Percentiles rank a stretch among this genome's conserved stretches.
These are phyloP conservation scores for Eumacrocentrus americanus DNA, from an alignment of 2,888 invertebrate species.

Conservation along the genomic window DNA sequence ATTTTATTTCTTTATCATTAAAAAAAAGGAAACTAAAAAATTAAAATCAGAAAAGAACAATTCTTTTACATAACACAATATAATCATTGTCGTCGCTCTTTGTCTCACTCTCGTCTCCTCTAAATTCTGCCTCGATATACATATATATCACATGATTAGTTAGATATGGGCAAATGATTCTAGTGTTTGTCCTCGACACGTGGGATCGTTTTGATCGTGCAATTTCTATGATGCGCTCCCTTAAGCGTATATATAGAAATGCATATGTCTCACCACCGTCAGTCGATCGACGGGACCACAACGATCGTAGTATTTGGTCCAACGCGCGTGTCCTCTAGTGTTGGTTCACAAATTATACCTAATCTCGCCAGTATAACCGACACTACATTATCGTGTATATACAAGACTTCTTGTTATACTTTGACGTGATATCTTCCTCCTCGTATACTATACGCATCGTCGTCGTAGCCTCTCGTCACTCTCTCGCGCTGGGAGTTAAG, in stretches of 20 bases:
- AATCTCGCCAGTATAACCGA: no score
- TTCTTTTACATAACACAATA: no score
- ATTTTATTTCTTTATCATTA: no score
- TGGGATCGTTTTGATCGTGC: constrained; percentile 21
- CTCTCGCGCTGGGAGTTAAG: background rate
- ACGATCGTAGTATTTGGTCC: background rate
- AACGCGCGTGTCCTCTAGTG: background rate
- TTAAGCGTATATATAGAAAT: constrained; percentile 24
- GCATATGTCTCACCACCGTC: constrained; percentile 14
- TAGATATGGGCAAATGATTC: constrained; percentile 13
- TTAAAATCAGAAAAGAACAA: no score
- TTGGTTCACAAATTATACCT: no score
- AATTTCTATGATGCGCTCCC: constrained; percentile 20
- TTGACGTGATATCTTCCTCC: no score
- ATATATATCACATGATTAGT: background rate
- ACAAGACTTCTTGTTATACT: no score
- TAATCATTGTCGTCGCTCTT: background rate
- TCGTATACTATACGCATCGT: no score
- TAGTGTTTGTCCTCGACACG: constrained; percentile 24
- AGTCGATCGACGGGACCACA: constrained; percentile 13
- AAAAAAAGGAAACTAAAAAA: background rate
- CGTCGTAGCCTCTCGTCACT: no score
- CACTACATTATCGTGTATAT: no score
- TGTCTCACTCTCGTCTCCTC: background rate
- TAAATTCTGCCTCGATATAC: background rate